phyloP scores from a whole-genome alignment of 2,113 vertebrate genomes.

The Eidolon helvum region DNA sequence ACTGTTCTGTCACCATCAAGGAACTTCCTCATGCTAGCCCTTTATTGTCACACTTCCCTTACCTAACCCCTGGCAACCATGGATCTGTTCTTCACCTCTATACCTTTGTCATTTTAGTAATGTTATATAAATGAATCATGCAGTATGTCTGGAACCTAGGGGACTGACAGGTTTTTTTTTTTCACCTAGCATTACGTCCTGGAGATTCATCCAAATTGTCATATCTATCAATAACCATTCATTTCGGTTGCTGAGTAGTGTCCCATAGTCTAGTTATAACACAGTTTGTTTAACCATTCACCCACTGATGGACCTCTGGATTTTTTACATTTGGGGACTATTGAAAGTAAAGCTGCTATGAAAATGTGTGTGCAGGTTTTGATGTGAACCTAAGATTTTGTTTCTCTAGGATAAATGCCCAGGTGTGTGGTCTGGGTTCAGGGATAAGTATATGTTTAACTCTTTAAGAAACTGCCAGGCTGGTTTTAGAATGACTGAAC shows the following conservation, averaged over 20 bases:
- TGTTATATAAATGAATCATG: background rate
- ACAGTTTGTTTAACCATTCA: background rate
- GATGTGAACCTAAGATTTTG: background rate
- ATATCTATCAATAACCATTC: background rate
- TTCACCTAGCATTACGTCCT: background rate
- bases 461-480: background rate
- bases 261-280: background rate
- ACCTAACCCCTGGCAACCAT: background rate
- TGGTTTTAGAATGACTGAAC: background rate
- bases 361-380: background rate
- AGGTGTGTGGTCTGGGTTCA: background rate
- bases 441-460: background rate
- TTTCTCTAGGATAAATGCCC: background rate
- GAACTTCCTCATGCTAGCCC: background rate
- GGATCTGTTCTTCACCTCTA: background rate
- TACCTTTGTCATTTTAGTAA: background rate
- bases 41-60: background rate
- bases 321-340: background rate
- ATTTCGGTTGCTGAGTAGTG: background rate
- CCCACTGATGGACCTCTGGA: background rate
- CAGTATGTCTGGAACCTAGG: background rate
- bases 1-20: background rate
- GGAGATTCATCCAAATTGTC: background rate
- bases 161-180: background rate
- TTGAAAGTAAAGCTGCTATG: background rate